Evolutionary conservation across 2,888 invertebrate species (phyloP).

Genomic region (Tipula lateralis): DNA sequence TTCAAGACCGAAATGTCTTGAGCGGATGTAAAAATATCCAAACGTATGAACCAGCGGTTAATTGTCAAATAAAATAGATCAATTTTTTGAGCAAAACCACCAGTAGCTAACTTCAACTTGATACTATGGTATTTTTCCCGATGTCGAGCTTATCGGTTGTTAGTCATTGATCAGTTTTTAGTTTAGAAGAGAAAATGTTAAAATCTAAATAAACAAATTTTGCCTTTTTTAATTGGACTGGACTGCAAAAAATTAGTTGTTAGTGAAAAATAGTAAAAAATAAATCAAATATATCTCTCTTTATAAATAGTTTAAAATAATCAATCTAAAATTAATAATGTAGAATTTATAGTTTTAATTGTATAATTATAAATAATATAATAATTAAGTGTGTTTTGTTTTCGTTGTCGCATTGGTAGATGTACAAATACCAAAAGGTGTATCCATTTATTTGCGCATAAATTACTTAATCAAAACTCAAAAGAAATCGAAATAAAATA

Average conservation of each 20-base stretch:
- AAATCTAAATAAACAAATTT: conserved; percentile 13
- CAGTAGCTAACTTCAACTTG: too few relatives aligned
- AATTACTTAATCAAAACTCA: conserved; percentile 7
- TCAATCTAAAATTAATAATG: background rate
- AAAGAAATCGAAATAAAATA: background rate
- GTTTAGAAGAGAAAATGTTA: background rate
- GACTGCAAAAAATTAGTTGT: background rate
- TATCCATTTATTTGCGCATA: background rate
- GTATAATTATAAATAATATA: background rate
- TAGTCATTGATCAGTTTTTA: background rate
- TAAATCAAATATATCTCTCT: background rate
- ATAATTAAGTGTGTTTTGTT: background rate
- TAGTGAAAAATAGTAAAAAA: background rate
- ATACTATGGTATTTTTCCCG: too few relatives aligned
- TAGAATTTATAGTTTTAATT: conserved; percentile 2
- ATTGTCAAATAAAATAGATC: too few relatives aligned
- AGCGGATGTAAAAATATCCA: too few relatives aligned
- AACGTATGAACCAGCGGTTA: too few relatives aligned
- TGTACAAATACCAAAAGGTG: background rate
- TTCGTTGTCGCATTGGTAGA: background rate
- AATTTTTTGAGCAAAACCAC: too few relatives aligned
- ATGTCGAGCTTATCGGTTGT: background rate
- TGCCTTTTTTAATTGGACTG: background rate
- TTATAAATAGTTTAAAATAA: background rate
- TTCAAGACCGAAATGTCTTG: too few relatives aligned